A percentile compares a stretch with the other conserved stretches of the same genome.
Conservation (phyloP, 2,113 vertebrate genomes). For the Himantopus leucocephalus region DNA sequence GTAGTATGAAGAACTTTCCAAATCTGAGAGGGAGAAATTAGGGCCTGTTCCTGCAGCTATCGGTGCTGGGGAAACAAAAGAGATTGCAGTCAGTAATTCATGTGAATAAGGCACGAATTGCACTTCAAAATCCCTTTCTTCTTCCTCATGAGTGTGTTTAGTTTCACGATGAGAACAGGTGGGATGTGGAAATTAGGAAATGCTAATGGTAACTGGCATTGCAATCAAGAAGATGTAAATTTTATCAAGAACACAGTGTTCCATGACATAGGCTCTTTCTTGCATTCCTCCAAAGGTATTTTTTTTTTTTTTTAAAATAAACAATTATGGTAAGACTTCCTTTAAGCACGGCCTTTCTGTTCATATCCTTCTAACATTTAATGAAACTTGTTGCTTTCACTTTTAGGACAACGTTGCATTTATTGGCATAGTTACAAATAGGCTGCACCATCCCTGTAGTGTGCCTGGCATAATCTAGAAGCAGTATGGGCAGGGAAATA, state of each 20-base stretch:
- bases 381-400: not conserved
- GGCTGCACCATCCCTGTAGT: conserved; percentile 3
- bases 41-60: conserved; percentile 97
- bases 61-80: conserved; percentile 82
- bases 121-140: conserved; percentile 41
- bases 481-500: not conserved
- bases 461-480: not conserved
- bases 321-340: not conserved
- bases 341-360: not conserved
- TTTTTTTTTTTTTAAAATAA: not conserved
- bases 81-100: conserved; percentile 52
- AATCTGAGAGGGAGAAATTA: conserved; percentile 96
- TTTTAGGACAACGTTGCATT: not conserved
- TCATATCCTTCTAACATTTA: not conserved
- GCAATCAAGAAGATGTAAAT: conserved; percentile 26
- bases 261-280: not conserved
- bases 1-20: conserved; percentile 99
- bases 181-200: conserved; percentile 33
- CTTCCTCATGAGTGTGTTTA: conserved; percentile 33
- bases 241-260: not conserved
- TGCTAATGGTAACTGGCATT: conserved; percentile 15
- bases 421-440: not conserved
- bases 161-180: not conserved
- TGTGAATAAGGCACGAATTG: conserved; percentile 32
- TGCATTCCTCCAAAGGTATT: not conserved